Evolutionary conservation across 2,888 invertebrate genomes (phyloP).

Genomic region (Acanthococcus lagerstroemiae): DNA sequence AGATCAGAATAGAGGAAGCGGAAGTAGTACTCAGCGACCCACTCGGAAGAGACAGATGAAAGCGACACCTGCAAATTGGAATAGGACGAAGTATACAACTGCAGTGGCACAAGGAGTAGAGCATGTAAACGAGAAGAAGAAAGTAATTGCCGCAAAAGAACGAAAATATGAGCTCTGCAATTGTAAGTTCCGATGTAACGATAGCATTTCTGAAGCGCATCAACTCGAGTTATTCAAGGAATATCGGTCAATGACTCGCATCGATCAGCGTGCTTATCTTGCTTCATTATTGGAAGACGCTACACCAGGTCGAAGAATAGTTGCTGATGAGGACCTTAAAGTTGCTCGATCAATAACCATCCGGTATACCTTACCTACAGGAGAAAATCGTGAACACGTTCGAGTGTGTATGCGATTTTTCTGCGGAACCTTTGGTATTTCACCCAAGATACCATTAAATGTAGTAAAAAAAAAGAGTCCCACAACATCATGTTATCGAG

Average conservation of each 20-base stretch:
- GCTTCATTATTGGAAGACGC: not conserved
- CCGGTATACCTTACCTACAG: not conserved
- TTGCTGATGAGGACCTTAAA: not conserved
- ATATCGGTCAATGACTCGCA: not conserved
- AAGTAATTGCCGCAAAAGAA: not conserved
- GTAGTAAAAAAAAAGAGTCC: not conserved
- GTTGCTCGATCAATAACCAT: not conserved
- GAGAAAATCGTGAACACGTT: not conserved
- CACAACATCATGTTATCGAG: not conserved
- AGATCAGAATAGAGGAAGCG: no score
- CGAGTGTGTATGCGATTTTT: not conserved
- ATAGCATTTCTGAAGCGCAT: not conserved
- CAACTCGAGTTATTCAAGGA: not conserved
- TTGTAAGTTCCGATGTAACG: not conserved
- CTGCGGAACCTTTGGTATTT: not conserved
- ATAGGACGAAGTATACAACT: not conserved
- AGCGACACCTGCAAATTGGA: not conserved
- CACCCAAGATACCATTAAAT: not conserved
- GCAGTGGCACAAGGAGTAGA: not conserved
- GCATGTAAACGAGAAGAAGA: not conserved
- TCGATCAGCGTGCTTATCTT: not conserved
- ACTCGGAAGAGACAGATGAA: not conserved
- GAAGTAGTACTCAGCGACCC: no score
- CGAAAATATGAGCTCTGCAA: not conserved
- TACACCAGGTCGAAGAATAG: not conserved